phyloP scores from a whole-genome alignment of 2,888 invertebrate genomes.

The Volucella inflata region DNA sequence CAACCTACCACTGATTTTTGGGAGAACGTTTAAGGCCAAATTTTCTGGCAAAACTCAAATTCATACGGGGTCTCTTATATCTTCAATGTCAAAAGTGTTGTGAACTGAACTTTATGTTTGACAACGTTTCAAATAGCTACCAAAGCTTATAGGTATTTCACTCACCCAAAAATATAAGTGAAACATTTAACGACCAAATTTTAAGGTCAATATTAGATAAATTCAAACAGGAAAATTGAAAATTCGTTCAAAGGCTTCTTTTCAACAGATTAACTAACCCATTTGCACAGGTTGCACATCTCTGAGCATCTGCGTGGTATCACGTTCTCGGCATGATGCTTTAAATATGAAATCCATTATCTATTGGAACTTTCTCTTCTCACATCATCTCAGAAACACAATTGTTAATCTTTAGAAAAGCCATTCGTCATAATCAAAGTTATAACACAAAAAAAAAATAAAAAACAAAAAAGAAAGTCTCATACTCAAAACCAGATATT shows the following conservation, averaged over 20 bases:
- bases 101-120: too few relatives aligned
- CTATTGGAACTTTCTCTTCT: slow-evolving; percentile 57
- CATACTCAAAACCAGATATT: slow-evolving; percentile 17
- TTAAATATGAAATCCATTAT: slow-evolving; percentile 72
- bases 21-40: too few relatives aligned
- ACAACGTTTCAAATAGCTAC: too few relatives aligned
- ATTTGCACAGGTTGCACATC: slow-evolving; percentile 72
- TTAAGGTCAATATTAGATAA: too few relatives aligned
- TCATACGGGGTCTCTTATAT: too few relatives aligned
- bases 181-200: too few relatives aligned
- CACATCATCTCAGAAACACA: slow-evolving; percentile 21
- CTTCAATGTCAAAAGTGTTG: too few relatives aligned
- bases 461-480: slow-evolving; percentile 1
- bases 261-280: slow-evolving; percentile 44
- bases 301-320: slow-evolving; percentile 67
- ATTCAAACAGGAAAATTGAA: neutral
- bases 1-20: too few relatives aligned
- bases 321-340: slow-evolving; percentile 68
- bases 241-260: neutral
- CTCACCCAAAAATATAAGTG: too few relatives aligned
- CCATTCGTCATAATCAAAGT: slow-evolving; percentile 46
- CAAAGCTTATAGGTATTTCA: too few relatives aligned
- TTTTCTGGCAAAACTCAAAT: too few relatives aligned
- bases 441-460: slow-evolving; percentile 24
- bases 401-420: slow-evolving; percentile 31